A percentile compares a stretch with the other conserved stretches of the same genome.
phyloP scores from a whole-genome alignment of 2,113 vertebrate genomes.

The Psittacula cyanocephala region DNA sequence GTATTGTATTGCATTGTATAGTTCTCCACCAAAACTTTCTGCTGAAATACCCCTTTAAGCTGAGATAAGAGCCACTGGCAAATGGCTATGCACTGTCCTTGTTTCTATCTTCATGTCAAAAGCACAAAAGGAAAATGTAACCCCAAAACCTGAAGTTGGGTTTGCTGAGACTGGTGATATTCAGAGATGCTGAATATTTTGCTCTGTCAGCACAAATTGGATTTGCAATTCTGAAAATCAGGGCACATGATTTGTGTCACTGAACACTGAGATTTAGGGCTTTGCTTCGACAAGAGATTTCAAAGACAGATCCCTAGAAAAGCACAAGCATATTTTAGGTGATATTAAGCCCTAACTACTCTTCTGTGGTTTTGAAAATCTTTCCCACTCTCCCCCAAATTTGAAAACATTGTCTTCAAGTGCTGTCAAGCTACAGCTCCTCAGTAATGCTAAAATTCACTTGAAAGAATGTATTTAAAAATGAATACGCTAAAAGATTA shows the following conservation, averaged over 20 bases:
- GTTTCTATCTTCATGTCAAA: background rate
- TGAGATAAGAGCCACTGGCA: background rate
- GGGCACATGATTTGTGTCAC: background rate
- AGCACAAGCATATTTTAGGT: background rate
- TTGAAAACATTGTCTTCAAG: slow-evolving; percentile 38
- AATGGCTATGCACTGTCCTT: background rate
- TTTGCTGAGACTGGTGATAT: background rate
- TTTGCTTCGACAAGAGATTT: background rate
- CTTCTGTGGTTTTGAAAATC: background rate
- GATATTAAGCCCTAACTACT: background rate
- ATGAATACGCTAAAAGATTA: slow-evolving; percentile 50
- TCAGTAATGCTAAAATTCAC: slow-evolving; percentile 34
- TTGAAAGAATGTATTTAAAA: slow-evolving; percentile 55
- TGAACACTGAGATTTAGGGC: background rate
- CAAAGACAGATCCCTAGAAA: background rate
- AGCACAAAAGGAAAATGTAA: background rate
- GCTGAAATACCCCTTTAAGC: background rate
- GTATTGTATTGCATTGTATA: rapidly evolving
- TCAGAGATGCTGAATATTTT: background rate
- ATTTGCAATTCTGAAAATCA: background rate
- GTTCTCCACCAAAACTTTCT: background rate
- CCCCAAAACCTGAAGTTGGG: rapidly evolving
- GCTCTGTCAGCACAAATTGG: background rate
- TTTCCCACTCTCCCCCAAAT: background rate
- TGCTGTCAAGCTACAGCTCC: slow-evolving; percentile 28